Evolutionary conservation across 2,113 vertebrate genomes (phyloP).

Genomic region (Bos taurus): DNA sequence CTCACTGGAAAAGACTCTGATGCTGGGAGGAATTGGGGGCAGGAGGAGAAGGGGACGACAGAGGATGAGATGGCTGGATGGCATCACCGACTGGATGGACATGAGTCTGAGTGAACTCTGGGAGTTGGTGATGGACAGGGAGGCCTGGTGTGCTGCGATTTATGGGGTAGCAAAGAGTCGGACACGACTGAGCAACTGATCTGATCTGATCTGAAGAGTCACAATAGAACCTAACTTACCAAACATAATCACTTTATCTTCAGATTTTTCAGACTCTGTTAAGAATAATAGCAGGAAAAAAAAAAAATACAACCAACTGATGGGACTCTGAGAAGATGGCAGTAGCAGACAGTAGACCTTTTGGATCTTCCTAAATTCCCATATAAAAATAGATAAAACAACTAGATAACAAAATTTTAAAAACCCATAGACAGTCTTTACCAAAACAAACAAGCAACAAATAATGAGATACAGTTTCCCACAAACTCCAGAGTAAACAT

Average conservation of each 20-base stretch:
- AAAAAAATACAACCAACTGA: not conserved
- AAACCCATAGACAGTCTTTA: not conserved
- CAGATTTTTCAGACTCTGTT: not conserved
- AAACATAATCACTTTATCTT: not conserved
- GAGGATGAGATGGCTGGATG: not conserved
- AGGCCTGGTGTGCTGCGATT: not conserved
- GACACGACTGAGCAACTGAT: not conserved
- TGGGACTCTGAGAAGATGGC: not conserved
- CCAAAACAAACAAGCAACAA: not conserved
- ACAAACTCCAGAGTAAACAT: not conserved
- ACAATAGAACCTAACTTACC: not conserved
- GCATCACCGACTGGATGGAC: not conserved
- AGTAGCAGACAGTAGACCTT: not conserved
- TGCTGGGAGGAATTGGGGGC: not conserved
- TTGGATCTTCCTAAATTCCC: not conserved
- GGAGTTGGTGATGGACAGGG: not conserved
- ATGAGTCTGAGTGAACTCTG: not conserved
- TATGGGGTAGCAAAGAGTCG: not conserved
- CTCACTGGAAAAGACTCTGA: not conserved
- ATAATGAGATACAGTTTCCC: not conserved
- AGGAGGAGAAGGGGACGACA: not conserved
- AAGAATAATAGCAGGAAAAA: not conserved
- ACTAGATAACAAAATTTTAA: not conserved
- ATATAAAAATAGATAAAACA: not conserved
- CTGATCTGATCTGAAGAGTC: not conserved